Evolutionary conservation across 1,140 invertebrate genomes (phyloP), one percentile per base, ranked within the genome.

Genomic region (Hypsibius dujardini): DNA sequence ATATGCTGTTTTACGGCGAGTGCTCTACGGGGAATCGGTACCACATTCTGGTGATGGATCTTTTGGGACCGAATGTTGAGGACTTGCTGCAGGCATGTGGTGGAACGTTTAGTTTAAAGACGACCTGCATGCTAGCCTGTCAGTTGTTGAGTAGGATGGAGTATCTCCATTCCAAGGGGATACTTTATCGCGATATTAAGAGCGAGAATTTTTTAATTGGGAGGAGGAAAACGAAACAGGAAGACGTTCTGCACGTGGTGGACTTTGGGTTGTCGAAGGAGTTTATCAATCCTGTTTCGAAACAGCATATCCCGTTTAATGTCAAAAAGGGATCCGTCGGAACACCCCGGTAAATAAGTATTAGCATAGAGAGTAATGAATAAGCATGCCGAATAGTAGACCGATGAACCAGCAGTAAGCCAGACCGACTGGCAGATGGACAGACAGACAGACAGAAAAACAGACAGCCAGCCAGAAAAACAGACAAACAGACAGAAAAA

Each of bases 281-380:
- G 42, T 67, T 14, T 42, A 67, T 67, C 45, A 67, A 67, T 42
- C 62, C 62, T 7, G 42, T 42, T 42, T 14, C 62, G 3, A 12
- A 42, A 7, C 62, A 67, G 45, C 62, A 67, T 67, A 42, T 67
- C 42, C 7, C 62, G 3, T 67, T 67, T 42, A 67, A 42, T 42
- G 42, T 42, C 7, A 67, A 67, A 42, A 67, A 67, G 42, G 62
- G 62, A 3, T 67, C 62, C 12, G 62, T 67, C 7, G 62, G 62
- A 3, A 67, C 62, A 3, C 62, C 62, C 12, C 73, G 76, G 1
- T n/a, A n/a, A n/a, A n/a, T n/a, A n/a, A n/a, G n/a, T n/a, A n/a
- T n/a, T n/a, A n/a, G n/a, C n/a, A n/a, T n/a, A n/a, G n/a, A n/a
- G n/a, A n/a, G n/a, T n/a, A n/a, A n/a, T n/a, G n/a, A n/a, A n/a